Base-by-base conservation (phyloP, 2,888 invertebrate genomes). In the Thymelicus lineola region DNA sequence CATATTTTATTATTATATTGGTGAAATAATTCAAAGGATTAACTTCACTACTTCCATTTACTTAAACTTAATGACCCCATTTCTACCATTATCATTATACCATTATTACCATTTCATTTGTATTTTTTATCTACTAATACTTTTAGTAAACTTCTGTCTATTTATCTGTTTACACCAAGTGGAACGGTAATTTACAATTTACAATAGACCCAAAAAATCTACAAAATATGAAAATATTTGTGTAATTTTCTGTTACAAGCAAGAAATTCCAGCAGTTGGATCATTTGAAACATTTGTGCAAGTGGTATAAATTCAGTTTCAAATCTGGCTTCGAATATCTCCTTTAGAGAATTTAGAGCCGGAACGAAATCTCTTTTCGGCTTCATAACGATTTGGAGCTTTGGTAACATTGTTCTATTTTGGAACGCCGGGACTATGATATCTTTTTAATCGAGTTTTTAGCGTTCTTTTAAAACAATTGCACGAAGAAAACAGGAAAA, bases 251-350 rank as follows among this genome's bases (percentile, higher is more conserved):
- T 3, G 57, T 57, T n/a, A 57, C 57, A 36, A 57, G 36, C n/a
- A 57, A 35, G 28, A 36, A 57, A 57, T 28, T 57, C n/a, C 57
- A 35, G 36, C 57, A 57, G 35, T 57, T 35, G 42, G 66, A 67
- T 60, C 60, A 48, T 67, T 68, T 68, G 61, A 57, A 62, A 62
- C 68, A 62, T 62, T 68, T 53, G 62, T 68, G 68, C 62, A 62
- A 68, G 57, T 38, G 48, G 66, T 55, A 68, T 68, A 68, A 68
- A 68, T 62, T 68, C 62, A 57, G 68, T 62, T 68, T 68, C 68
- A 68, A 68, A 68, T 61, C 68, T 62, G 17, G 61, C 45, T 53
- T 61, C 35, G 55, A 50, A 67, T 42, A 67, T 67, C 55, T 61
- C 61, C 62, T 61, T 58, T 67, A 45, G 67, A 61, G 67, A 67